Conservation (phyloP, 2,113 vertebrate genomes). For the Brachirus orientalis region DNA sequence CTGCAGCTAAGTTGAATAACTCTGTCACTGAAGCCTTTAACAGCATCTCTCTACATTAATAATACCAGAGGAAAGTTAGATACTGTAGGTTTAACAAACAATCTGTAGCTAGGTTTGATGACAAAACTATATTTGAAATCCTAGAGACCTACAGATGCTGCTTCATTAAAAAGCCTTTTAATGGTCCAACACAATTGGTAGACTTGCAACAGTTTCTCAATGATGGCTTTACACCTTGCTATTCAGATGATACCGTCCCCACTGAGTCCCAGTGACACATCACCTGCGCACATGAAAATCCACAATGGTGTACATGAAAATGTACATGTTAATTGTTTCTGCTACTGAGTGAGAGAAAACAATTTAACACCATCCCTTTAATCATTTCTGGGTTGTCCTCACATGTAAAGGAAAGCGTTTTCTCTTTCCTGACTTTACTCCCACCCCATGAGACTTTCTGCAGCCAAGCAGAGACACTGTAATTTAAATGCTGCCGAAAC, state of each 20-base stretch:
- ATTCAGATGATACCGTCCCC: slow-evolving; percentile 1
- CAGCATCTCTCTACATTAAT: too few relatives aligned
- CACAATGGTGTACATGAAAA: too few relatives aligned
- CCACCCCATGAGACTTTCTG: slow-evolving; percentile 59
- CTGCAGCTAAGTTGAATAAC: too few relatives aligned
- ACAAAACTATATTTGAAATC: too few relatives aligned
- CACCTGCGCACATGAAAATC: slow-evolving; percentile 24
- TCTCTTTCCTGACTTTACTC: slow-evolving; percentile 44
- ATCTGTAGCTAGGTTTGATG: too few relatives aligned
- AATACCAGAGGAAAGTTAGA: too few relatives aligned
- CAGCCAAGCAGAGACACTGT: slow-evolving; percentile 71
- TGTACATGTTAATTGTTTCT: slow-evolving; percentile 23
- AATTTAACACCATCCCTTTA: slow-evolving; percentile 33
- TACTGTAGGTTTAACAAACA: neutral
- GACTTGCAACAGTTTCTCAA: neutral
- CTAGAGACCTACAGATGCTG: neutral
- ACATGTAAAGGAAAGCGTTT: slow-evolving; percentile 45
- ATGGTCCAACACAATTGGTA: neutral
- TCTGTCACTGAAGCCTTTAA: too few relatives aligned
- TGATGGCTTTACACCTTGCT: neutral
- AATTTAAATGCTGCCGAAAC: slow-evolving; percentile 78
- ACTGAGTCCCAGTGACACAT: slow-evolving; percentile 13
- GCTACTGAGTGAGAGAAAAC: slow-evolving; percentile 22
- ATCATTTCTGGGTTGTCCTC: slow-evolving; percentile 40
- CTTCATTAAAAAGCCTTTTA: neutral